Percentiles rank a stretch among this genome's conserved stretches.
Evolutionary conservation across 2,888 invertebrate species (phyloP).

Genomic region (Pegoplata infirma): DNA sequence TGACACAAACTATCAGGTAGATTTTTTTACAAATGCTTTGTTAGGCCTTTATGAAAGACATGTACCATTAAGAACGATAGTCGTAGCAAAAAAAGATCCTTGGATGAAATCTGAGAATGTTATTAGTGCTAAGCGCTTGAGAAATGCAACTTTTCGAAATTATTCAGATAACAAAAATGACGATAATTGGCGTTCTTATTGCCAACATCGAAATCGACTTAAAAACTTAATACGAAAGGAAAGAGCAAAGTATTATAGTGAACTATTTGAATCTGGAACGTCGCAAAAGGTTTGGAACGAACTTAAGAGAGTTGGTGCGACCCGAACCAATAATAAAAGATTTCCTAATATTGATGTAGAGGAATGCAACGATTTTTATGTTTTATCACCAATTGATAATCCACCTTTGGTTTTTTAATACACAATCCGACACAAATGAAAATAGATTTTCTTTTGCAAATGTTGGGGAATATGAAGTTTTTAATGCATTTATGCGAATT

Average conservation of each 20-base stretch:
- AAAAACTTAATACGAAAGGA: conserved; percentile 19
- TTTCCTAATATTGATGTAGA: no score
- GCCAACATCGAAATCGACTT: conserved; percentile 1
- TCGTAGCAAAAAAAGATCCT: no score
- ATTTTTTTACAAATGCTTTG: not conserved
- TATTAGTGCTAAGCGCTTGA: no score
- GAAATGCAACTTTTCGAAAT: not conserved
- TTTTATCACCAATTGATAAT: not conserved
- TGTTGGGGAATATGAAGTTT: no score
- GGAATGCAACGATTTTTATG: not conserved
- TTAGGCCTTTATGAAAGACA: not conserved
- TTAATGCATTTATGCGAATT: no score
- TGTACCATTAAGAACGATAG: not conserved
- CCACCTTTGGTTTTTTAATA: no score
- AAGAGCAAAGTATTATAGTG: not conserved
- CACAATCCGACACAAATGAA: no score
- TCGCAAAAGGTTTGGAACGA: not conserved
- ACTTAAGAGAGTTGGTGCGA: no score
- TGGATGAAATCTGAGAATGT: no score
- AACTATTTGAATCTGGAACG: not conserved
- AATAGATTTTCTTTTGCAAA: no score
- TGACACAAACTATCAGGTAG: conserved; percentile 8
- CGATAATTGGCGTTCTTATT: not conserved
- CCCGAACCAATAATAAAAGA: no score
- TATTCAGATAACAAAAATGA: not conserved